Evolutionary conservation across 2,797 vertebrate genomes (phyloP), one percentile per base, ranked within the genome.

Genomic region (Syndactyla subalaris): DNA sequence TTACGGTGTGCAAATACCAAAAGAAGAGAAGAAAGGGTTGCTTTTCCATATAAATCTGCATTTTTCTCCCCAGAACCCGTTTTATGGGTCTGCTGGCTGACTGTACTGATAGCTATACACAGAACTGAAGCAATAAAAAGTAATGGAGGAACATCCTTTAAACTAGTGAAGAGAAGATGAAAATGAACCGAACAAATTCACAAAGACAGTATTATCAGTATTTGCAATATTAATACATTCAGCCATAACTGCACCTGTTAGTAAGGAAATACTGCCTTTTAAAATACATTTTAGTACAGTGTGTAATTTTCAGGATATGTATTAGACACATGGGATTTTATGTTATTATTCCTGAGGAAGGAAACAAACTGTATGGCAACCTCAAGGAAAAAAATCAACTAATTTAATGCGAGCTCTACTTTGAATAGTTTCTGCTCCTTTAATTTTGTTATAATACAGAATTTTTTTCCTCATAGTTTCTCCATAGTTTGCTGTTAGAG

Each of bases 161-260:
- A 93, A 82, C 36, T 39, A 61, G 14, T 46, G 49, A 86, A 78
- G 65, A 89, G 52, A 81, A 79, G 61, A 73, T 51, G 24, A 84
- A 86, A 92, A 91, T 82, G 84, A 74, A 89, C 36, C 58, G 88
- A 92, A 82, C 77, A 83, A 93, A 93, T 93, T 77, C 71, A 87
- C 39, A 85, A 79, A 79, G 67, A 67, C 62, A 88, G 43, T 51
- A 81, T 89, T 84, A 82, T 80, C 58, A 19, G 78, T 77, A 55
- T 88, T 87, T 90, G 68, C 65, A 88, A 71, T 23, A 27, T 74
- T 77, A 85, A 82, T 55, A 51, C 10, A 34, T 76, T 95, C 71
- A 78, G 18, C 45, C 20, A 7, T 93, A 88, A 88, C 43, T 26
- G 43, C 52, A 73, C 71, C 59, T 86, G 58, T 88, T 95, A 67